Base-by-base conservation (phyloP, 1,140 invertebrate genomes). In the Pachypeltis micranthus region DNA sequence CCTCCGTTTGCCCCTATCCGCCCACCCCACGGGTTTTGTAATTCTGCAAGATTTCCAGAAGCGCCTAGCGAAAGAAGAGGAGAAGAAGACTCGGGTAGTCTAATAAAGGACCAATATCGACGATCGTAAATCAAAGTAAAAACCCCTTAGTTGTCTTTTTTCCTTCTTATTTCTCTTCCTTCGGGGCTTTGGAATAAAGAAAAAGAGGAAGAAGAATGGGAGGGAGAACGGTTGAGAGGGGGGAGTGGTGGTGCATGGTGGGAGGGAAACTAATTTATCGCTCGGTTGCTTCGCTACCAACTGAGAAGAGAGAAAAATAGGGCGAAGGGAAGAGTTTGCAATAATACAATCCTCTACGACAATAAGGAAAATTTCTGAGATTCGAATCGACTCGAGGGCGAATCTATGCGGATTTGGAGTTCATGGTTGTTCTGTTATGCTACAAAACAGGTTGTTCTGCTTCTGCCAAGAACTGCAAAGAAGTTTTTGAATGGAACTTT, bases 31-130 rank as follows among this genome's bases (percentile, higher is more conserved):
- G 23, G 23, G 47, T 10, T 51, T 51, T 51, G 47, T 51, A 51
- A 51, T 51, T 51, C 47, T 51, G 47, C 47, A 21, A 51, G 47
- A 51, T 51, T 51, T 51, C 19, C 47, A 7, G 47, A 51, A 51
- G 47, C 7, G 47, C 47, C 23, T 4, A 21, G 21, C 21, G 19
- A 21, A 51, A 21, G 10, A 10, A 16, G 47, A 21, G 47, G 10
- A 7, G 47, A 51, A 7, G 47, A 21, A 21, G 47, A n/a, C 28
- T 31, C 28, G 12, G 57, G 25, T 16, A 16, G 16, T 59, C 57
- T 59, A 59, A 59, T 29, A 59, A 59, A 59, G 25, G 57, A 31
- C 57, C 57, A 59, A 59, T 59, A 59, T 59, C 57, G 57, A 59
- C 28, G 57, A n/a, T n/a, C 28, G 25, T 59, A 59, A 59, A 59